Evolutionary conservation across 2,797 vertebrate genomes (phyloP), one percentile per base, ranked within the genome.

Genomic region (Sebastes elongatus): DNA sequence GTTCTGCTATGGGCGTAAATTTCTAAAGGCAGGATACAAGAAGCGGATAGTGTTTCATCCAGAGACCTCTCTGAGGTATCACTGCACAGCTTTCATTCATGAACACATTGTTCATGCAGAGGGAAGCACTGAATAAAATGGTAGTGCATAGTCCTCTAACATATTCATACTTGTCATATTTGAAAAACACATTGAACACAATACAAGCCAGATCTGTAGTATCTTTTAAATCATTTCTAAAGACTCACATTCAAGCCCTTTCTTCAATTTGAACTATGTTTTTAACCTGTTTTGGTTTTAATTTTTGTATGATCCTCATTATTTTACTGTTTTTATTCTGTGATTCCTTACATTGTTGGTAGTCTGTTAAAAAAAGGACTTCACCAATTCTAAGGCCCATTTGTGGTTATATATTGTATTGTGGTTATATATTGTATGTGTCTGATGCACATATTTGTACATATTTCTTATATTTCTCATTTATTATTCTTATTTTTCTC

Each of bases 41-140:
- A 88, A 86, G 68, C 42, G 81, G 85, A 93, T 94, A 88, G 72
- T 84, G 92, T 94, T 95, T 94, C 92, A 87, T 80, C 68, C 33
- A 57, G 76, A 90, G 86, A 88, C 88, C 83, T 84, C 83, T 73
- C 83, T 71, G 76, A 89, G 82, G 84, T 76, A 86, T 87, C 80
- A 66, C 75, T 30, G 84, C 72, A 56, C 60, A 49, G 71, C 80
- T 85, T 82, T 80, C 74, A 86, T 89, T 88, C 85, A 89, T 78
- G 70, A 78, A 49, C 72, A 84, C 67, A 83, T 78, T 74, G 86
- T 84, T 84, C 71, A 73, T 71, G 56, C 68, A 74, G 59, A 78
- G 62, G 60, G 73, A 83, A 62, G 57, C 46, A 67, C 66, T 28
- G 63, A 76, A 81, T 76, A 80, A 76, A 75, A 73, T 76, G 5